Base-by-base conservation (phyloP, 2,113 vertebrate genomes). In the Pterocles orientalis region DNA sequence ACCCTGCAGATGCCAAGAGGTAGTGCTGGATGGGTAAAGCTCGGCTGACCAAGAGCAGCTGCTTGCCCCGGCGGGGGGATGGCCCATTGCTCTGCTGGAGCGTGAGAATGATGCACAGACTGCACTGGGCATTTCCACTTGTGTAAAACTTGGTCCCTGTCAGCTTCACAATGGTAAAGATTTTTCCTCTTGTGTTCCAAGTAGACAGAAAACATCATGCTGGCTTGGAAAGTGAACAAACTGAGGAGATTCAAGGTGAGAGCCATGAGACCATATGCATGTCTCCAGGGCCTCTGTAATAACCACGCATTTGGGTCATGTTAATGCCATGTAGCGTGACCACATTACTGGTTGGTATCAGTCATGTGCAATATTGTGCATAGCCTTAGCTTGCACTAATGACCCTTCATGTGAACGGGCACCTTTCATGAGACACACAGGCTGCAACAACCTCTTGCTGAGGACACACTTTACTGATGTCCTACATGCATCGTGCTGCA, bases 401-500 rank as follows among this genome's bases (percentile, higher is more conserved):
- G 25, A 29, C 19, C 28, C 56, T 75, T 43, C 57, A 17, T 4
- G 18, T 48, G 19, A 53, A 70, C 2, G 31, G 28, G 3, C 21
- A n/a, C 11, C 20, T 61, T 56, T 39, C 24, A 28, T 4, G 29
- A 50, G n/a, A 20, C 1, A 51, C 57, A 56, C 3, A 79, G 21
- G 17, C 73, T 87, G 28, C 61, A 66, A 26, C 26, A 82, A 7
- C 20, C 29, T 64, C n/a, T 66, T 41, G 34, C 66, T 48, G 33
- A 76, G 66, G 25, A 43, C 16, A 48, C 4, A 26, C 64, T 62
- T 34, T 62, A 1, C 25, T 62, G 70, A 11, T 15, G 7, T n/a
- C 21, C 50, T 76, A 2, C 5, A 1, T 2, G 0, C 19, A 41
- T 20, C 51, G 24, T 4, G 7, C 25, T 34, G 14, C 12, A 36